Evolutionary conservation across 1,140 invertebrate species (phyloP).

Genomic region (Cydia fagiglandana): DNA sequence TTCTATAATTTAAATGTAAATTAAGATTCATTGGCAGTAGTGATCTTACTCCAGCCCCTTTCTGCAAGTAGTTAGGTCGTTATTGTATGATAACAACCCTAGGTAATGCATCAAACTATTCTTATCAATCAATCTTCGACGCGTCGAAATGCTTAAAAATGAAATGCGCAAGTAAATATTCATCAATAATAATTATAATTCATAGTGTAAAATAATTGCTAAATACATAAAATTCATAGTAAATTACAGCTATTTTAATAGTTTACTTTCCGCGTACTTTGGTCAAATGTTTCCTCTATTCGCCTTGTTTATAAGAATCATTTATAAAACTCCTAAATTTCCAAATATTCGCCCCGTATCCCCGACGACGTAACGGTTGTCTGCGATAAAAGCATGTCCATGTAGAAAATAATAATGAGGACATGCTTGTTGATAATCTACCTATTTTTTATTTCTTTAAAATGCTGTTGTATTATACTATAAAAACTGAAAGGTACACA

Average conservation of each 20-base stretch:
- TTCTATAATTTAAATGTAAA: too few relatives aligned
- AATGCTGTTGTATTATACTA: too few relatives aligned
- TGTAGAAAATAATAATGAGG: not conserved
- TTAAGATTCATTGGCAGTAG: too few relatives aligned
- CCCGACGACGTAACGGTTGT: not conserved
- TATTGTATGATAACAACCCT: too few relatives aligned
- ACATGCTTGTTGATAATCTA: not conserved
- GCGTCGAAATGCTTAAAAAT: too few relatives aligned
- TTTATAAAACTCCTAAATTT: not conserved
- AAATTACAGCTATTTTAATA: not conserved
- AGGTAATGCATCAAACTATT: too few relatives aligned
- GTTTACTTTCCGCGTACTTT: not conserved
- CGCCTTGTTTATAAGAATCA: not conserved
- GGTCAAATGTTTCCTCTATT: not conserved
- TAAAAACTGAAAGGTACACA: too few relatives aligned
- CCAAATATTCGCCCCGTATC: slow-evolving; percentile 1
- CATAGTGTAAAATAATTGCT: not conserved
- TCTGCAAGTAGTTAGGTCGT: too few relatives aligned
- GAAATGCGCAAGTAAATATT: too few relatives aligned
- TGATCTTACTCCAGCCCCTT: too few relatives aligned
- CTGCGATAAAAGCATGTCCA: not conserved
- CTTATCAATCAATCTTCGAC: too few relatives aligned
- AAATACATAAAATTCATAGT: not conserved
- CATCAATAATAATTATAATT: too few relatives aligned
- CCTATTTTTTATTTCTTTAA: not conserved